Conservation (phyloP, 2,888 invertebrate species). For the Furcula furcula region DNA sequence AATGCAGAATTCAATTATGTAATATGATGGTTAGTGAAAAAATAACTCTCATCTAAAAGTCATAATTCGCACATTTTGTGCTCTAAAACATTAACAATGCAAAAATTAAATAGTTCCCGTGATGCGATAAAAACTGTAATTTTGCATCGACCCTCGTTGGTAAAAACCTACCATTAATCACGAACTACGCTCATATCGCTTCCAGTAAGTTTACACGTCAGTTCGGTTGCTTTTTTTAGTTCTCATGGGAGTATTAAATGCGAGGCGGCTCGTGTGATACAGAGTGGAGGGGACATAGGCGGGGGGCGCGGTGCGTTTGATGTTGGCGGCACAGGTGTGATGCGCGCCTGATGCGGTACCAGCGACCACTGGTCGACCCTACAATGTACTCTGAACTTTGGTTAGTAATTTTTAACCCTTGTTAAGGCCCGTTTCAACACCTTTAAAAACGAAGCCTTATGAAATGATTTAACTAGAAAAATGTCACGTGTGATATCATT, state of each 20-base stretch:
- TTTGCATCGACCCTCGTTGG: no score
- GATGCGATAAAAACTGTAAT: no score
- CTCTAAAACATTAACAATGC: no score
- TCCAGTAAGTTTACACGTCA: conserved; percentile 39
- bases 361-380: conserved; percentile 21
- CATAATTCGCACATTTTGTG: no score
- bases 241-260: conserved; percentile 67
- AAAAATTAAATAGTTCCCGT: no score
- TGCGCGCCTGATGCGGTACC: conserved; percentile 43
- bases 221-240: conserved; percentile 46
- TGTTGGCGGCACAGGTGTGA: conserved; percentile 71
- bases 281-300: conserved; percentile 27
- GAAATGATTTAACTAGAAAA: no score
- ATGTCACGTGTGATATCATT: no score
- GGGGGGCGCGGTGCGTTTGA: conserved; percentile 57
- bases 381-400: conserved; percentile 15
- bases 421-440: not conserved
- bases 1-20: no score
- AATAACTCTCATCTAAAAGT: no score
- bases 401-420: conserved; percentile 15
- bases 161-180: no score
- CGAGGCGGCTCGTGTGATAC: conserved; percentile 68
- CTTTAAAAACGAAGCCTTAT: no score
- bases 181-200: conserved; percentile 23
- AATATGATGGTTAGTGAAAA: no score